phyloP scores from a whole-genome alignment of 2,797 vertebrate species.

The Lacerta viridis region DNA sequence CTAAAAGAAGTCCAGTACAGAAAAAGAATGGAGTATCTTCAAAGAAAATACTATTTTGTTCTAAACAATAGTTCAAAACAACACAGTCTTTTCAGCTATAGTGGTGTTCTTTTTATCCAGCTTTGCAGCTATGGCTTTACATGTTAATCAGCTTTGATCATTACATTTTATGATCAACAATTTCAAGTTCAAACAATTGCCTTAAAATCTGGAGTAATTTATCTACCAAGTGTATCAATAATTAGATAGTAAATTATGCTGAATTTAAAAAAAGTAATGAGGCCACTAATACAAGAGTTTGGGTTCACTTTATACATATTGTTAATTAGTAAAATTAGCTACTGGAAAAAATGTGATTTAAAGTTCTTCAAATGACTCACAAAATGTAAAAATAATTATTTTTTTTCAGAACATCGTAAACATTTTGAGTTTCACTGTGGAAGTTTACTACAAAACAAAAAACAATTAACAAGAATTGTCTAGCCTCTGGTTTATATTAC shows the following conservation, averaged over 20 bases:
- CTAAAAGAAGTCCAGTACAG: not conserved
- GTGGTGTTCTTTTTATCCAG: not conserved
- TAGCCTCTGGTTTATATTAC: not conserved
- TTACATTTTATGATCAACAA: slow-evolving; percentile 36
- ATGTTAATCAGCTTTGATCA: slow-evolving; percentile 15
- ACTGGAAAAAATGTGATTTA: slow-evolving; percentile 14
- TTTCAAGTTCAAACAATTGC: slow-evolving; percentile 8
- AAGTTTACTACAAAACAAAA: not conserved
- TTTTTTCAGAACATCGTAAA: not conserved
- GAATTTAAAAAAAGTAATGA: slow-evolving; percentile 26
- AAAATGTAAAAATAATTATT: slow-evolving; percentile 1
- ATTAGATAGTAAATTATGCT: slow-evolving; percentile 27
- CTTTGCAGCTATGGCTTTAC: slow-evolving; percentile 7
- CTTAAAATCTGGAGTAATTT: slow-evolving; percentile 37
- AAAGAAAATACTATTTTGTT: too few relatives aligned
- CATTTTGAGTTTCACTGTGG: not conserved
- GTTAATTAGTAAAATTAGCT: slow-evolving; percentile 21
- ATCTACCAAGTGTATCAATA: slow-evolving; percentile 2
- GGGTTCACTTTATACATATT: not conserved
- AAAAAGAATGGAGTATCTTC: too few relatives aligned
- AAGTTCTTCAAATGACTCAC: not conserved
- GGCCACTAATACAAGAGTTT: not conserved
- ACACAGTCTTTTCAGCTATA: not conserved
- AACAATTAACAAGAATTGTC: not conserved
- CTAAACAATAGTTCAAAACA: slow-evolving; percentile 19